Percentiles rank a stretch among this genome's conserved stretches.
These are phyloP conservation scores for Mesorhabditis belari DNA, from an alignment of 2,888 invertebrate genomes.

Conservation along the genomic window DNA sequence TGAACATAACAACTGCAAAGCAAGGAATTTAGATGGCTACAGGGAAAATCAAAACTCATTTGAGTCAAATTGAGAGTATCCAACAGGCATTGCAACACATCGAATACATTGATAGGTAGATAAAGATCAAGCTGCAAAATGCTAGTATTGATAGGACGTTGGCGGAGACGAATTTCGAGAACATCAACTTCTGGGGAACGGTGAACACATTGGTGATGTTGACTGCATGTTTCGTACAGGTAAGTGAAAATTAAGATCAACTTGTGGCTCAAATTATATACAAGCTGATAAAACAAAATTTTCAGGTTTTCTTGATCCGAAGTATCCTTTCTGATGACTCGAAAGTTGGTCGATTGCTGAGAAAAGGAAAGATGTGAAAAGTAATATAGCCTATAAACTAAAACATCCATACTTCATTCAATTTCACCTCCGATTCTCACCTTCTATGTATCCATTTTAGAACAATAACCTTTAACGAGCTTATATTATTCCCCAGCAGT, in stretches of 20 bases:
- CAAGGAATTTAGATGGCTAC: conserved; percentile 5
- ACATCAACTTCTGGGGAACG: conserved; percentile 19
- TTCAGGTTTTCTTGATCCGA: conserved; percentile 9
- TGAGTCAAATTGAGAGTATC: conserved; percentile 6
- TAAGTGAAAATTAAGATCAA: no score
- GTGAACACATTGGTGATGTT: conserved; percentile 15
- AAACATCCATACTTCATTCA: no score
- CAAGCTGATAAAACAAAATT: neutral
- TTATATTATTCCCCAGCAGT: no score
- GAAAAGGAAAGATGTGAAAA: no score
- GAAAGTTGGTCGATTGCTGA: conserved; percentile 7
- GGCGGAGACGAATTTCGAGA: conserved; percentile 17
- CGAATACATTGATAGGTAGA: neutral
- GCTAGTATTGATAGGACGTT: conserved; percentile 10
- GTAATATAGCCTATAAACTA: no score
- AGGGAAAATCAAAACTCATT: conserved; percentile 6
- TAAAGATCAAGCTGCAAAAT: conserved; percentile 4
- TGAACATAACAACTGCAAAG: no score
- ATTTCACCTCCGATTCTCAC: no score
- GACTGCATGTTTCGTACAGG: conserved; percentile 6
- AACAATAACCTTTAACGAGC: no score
- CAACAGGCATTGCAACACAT: conserved; percentile 4
- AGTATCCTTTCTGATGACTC: conserved; percentile 11
- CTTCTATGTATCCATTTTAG: no score
- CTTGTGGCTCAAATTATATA: no score